Evolutionary conservation across 1,140 invertebrate species (phyloP), one percentile per base, ranked within the genome.

Genomic region (Calliphora vicina): DNA sequence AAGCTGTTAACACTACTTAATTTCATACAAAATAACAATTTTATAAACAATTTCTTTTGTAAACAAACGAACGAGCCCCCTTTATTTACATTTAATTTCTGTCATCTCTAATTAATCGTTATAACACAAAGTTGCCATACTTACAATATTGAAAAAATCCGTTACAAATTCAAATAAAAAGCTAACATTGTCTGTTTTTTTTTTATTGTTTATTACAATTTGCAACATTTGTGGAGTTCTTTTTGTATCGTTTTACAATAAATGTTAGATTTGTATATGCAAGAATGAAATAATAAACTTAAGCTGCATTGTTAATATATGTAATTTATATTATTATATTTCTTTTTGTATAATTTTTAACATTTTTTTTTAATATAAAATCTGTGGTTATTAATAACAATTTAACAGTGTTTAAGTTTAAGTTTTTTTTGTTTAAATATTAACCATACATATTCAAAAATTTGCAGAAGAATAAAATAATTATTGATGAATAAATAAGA

Each of bases 151-250:
- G 29, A 35, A 35, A 35, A 35, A 6, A 35, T 8, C 10, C 35
- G 35, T 35, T 2, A 35, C 6, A 35, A 8, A 2, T 6, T 6
- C 0, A 35, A 35, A 35, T 35, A 35, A 35, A 35, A 35, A 35
- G 0, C 10, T 35, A 8, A 35, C 35, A 8, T 35, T 67, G 23
- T 67, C n/a, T 23, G 4, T 67, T 67, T 67, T 23, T 23, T 10
- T 67, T 23, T 67, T 67, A 67, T 67, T 67, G n/a, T 67, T 67
- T 67, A 67, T 67, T 67, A 67, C 61, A 67, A 23, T 67, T 67
- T 67, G 61, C 61, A 67, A 67, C 61, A 67, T 67, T 67, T 67
- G 61, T 67, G 61, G n/a, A 23, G 61, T 20, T 67, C 25, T 20
- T 67, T 67, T 67, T 67, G 5, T 23, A 8, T 67, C 20, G n/a